Conservation (phyloP, 1,140 invertebrate species). For the Zelostemma sp. region DNA sequence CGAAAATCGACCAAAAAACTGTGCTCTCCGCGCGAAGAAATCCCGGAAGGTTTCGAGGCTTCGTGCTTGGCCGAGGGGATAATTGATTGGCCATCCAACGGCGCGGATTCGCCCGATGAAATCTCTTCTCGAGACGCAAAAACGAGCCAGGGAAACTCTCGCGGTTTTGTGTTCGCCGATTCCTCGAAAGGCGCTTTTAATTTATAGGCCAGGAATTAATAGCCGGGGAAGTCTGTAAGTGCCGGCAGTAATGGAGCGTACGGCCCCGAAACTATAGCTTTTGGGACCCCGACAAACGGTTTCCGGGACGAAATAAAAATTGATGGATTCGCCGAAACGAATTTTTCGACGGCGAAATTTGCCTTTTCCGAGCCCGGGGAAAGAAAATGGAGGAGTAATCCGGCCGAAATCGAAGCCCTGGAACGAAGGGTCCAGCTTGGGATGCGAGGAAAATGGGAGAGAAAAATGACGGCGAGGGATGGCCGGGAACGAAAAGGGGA, state of each 20-base stretch:
- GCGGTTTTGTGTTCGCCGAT: neutral
- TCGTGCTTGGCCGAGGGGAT: constrained; percentile 39
- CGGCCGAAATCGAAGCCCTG: constrained; percentile 20
- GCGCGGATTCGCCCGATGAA: too few relatives aligned
- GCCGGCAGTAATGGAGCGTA: constrained; percentile 55
- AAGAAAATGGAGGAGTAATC: constrained; percentile 29
- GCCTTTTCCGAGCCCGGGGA: too few relatives aligned
- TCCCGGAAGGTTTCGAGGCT: constrained; percentile 40
- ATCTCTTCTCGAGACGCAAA: constrained; percentile 22
- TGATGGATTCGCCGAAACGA: constrained; percentile 48
- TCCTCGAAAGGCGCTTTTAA: constrained; percentile 17
- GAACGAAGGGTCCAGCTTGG: constrained; percentile 22
- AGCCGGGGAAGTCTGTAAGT: constrained; percentile 53
- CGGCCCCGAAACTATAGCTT: constrained; percentile 44
- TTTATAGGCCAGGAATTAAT: constrained; percentile 56
- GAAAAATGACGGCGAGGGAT: constrained; percentile 11
- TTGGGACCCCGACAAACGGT: constrained; percentile 47
- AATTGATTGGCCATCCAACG: constrained; percentile 44
- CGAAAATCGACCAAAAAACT: too few relatives aligned
- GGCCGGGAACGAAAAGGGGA: constrained; percentile 9
- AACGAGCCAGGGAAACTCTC: constrained; percentile 14
- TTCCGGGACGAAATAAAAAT: constrained; percentile 57
- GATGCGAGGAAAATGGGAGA: constrained; percentile 12
- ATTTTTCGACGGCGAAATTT: too few relatives aligned
- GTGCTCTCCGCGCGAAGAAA: constrained; percentile 41